Evolutionary conservation across 1,140 invertebrate genomes (phyloP).

Genomic region (Conopomorpha cramerella): DNA sequence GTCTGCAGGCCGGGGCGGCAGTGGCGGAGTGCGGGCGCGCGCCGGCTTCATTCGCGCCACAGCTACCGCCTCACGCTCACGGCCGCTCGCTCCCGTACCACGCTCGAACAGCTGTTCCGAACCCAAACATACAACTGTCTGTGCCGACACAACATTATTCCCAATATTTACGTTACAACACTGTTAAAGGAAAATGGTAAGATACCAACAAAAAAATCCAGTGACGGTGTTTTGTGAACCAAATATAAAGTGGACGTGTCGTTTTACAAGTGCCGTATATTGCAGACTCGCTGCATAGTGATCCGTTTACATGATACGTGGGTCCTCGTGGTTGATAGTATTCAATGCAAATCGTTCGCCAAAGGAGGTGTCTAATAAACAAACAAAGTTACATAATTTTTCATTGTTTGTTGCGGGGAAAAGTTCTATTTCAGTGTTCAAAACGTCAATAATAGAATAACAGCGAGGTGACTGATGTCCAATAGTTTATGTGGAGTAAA

Average conservation of each 20-base stretch:
- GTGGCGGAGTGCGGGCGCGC: no score
- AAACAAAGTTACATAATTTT: neutral
- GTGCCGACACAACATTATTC: no score
- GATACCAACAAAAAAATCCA: neutral
- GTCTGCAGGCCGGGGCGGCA: neutral
- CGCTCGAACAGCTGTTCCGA: neutral
- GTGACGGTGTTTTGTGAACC: neutral
- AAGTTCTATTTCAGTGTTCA: neutral
- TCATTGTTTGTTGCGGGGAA: neutral
- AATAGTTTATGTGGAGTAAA: neutral
- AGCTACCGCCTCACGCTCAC: neutral
- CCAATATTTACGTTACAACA: neutral
- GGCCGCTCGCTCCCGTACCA: neutral
- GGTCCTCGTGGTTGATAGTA: neutral
- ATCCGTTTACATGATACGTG: neutral
- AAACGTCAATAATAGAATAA: neutral
- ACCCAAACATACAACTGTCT: no score
- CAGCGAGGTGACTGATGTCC: no score
- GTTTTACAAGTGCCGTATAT: neutral
- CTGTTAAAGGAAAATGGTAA: neutral
- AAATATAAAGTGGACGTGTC: neutral
- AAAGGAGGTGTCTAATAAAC: neutral
- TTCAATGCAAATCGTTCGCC: neutral
- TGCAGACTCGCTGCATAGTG: neutral
- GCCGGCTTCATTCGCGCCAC: neutral